Evolutionary conservation across 2,797 vertebrate species (phyloP).

Genomic region (Anguilla anguilla): DNA sequence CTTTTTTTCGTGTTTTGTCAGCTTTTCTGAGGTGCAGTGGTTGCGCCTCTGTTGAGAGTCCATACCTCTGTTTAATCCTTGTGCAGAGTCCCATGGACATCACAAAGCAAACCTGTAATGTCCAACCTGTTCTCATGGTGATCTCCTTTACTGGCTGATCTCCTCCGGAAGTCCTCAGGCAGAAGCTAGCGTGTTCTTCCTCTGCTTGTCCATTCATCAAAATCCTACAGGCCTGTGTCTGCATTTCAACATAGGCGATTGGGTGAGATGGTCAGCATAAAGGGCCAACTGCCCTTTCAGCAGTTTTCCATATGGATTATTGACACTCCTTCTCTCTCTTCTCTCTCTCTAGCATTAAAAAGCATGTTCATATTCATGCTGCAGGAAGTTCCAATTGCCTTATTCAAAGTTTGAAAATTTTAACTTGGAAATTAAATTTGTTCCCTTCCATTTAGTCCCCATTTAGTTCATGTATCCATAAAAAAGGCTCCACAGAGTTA

Average conservation of each 20-base stretch:
- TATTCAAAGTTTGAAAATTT: conserved; percentile 43
- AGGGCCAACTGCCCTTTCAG: not conserved
- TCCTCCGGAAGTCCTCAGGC: not conserved
- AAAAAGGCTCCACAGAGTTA: not conserved
- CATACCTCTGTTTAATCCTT: not conserved
- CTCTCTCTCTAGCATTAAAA: conserved; percentile 18
- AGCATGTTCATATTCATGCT: conserved; percentile 40
- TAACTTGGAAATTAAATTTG: conserved; percentile 46
- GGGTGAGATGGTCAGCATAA: not conserved
- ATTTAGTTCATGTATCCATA: not conserved
- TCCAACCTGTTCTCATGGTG: not conserved
- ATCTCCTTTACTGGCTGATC: not conserved
- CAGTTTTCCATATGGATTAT: not conserved
- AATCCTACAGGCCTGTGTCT: not conserved
- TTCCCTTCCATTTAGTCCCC: conserved; percentile 41
- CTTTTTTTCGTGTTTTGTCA: not conserved
- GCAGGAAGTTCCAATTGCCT: conserved; percentile 39
- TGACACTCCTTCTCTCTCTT: conserved; percentile 15
- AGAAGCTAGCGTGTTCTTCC: not conserved
- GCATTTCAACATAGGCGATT: conserved; percentile 28
- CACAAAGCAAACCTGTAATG: not conserved
- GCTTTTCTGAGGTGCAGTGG: not conserved
- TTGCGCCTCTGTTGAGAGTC: not conserved
- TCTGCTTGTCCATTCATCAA: not conserved
- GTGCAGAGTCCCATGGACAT: not conserved